Evolutionary conservation across 2,797 vertebrate species (phyloP).

Genomic region (Diplodus puntazzo): DNA sequence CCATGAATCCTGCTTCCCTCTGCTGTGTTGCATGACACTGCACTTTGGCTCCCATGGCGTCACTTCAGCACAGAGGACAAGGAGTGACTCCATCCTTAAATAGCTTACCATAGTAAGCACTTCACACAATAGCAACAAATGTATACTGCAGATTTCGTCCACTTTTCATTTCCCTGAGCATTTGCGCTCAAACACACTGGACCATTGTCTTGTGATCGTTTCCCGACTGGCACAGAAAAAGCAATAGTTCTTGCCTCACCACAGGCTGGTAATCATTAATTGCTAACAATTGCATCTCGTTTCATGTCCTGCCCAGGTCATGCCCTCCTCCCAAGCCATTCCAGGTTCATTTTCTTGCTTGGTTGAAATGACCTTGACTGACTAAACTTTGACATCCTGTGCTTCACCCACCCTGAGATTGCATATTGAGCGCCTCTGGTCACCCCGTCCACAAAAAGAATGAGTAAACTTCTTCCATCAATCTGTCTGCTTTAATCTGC

Average conservation of each 20-base stretch:
- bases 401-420: slow-evolving; percentile 36
- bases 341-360: slow-evolving; percentile 17
- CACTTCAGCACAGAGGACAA: slow-evolving; percentile 47
- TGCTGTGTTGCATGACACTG: slow-evolving; percentile 45
- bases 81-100: slow-evolving; percentile 55
- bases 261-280: slow-evolving; percentile 35
- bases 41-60: slow-evolving; percentile 40
- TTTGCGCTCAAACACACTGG: slow-evolving; percentile 8
- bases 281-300: slow-evolving; percentile 26
- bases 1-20: slow-evolving; percentile 24
- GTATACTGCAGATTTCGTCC: slow-evolving; percentile 31
- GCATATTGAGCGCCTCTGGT: slow-evolving; percentile 47
- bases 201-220: slow-evolving; percentile 3
- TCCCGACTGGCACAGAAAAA: background rate
- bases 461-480: slow-evolving; percentile 66
- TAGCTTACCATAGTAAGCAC: slow-evolving; percentile 48
- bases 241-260: background rate
- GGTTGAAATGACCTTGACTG: slow-evolving; percentile 55
- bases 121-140: slow-evolving; percentile 44
- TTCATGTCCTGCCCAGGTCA: slow-evolving; percentile 39
- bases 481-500: slow-evolving; percentile 58
- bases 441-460: slow-evolving; percentile 56
- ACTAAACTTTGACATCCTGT: slow-evolving; percentile 43
- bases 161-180: slow-evolving; percentile 33
- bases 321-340: slow-evolving; percentile 13